Evolutionary conservation across 2,888 invertebrate species (phyloP).

Genomic region (Deilephila elpenor): DNA sequence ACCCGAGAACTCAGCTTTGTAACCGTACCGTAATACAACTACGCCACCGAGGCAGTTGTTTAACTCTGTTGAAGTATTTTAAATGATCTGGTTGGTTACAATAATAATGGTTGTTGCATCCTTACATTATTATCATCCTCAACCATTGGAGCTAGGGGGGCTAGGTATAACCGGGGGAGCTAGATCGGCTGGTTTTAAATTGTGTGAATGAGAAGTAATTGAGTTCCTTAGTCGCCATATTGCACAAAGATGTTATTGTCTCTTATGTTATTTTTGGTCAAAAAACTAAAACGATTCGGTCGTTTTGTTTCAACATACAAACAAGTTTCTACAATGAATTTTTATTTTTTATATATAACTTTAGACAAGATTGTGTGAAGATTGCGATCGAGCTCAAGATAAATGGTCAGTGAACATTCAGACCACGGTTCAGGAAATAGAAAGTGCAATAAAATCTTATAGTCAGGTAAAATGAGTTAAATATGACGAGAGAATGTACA

Average conservation of each 20-base stretch:
- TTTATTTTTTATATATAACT: not conserved
- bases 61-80: not conserved
- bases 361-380: constrained; percentile 30
- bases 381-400: constrained; percentile 39
- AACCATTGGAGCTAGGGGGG: too few species aligned
- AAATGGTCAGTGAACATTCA: constrained; percentile 30
- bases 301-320: not conserved
- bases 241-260: not conserved
- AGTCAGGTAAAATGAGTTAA: constrained; percentile 36
- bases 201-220: too few species aligned
- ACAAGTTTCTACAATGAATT: not conserved
- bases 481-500: constrained; percentile 24
- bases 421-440: constrained; percentile 34
- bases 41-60: too few species aligned
- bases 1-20: too few species aligned
- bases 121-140: too few species aligned
- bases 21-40: too few species aligned
- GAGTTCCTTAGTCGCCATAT: too few species aligned
- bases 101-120: too few species aligned
- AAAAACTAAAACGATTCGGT: too few species aligned
- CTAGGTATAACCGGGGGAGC: too few species aligned
- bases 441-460: constrained; percentile 45
- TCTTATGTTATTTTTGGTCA: not conserved
- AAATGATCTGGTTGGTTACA: not conserved
- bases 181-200: too few species aligned